These are phyloP conservation scores for Pseudopipra pipra DNA, from an alignment of 2,113 vertebrate genomes.

Conservation along the genomic window DNA sequence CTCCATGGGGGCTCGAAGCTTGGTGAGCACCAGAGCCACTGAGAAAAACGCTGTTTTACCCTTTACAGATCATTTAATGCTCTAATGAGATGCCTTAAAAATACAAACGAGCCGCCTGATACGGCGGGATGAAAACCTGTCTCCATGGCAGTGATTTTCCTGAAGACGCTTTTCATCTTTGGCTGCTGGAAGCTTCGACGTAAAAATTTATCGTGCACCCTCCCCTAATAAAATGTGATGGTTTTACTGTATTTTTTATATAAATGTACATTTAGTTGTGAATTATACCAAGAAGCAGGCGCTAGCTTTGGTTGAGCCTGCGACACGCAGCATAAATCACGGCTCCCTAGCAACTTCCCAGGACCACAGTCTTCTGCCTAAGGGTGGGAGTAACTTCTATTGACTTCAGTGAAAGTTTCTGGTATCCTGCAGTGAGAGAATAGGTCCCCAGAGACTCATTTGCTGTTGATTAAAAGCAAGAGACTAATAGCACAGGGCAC, in stretches of 20 bases:
- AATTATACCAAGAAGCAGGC: constrained; percentile 40
- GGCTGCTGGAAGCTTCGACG: constrained; percentile 11
- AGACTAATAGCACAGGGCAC: neutral
- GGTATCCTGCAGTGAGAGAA: neutral
- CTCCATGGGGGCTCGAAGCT: fast-evolving
- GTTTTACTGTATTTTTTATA: constrained; percentile 52
- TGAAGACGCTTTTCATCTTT: constrained; percentile 22
- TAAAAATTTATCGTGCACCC: constrained; percentile 37
- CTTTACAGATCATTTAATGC: constrained; percentile 54
- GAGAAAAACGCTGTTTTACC: neutral
- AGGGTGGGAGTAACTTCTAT: constrained; percentile 14
- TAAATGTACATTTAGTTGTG: constrained; percentile 52
- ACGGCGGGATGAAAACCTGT: neutral
- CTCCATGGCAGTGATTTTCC: constrained; percentile 31
- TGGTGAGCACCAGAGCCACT: neutral
- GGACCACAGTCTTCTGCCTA: neutral
- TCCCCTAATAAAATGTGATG: constrained; percentile 53
- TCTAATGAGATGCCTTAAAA: constrained; percentile 26
- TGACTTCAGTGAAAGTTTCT: neutral
- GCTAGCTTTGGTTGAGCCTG: neutral
- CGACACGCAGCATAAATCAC: neutral
- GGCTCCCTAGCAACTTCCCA: neutral
- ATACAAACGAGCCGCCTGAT: constrained; percentile 1
- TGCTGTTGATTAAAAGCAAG: constrained; percentile 36
- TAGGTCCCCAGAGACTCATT: neutral